A percentile compares a stretch with the other conserved stretches of the same genome.
Conservation (phyloP, 2,797 vertebrate genomes). For the Bradypodion ventrale region DNA sequence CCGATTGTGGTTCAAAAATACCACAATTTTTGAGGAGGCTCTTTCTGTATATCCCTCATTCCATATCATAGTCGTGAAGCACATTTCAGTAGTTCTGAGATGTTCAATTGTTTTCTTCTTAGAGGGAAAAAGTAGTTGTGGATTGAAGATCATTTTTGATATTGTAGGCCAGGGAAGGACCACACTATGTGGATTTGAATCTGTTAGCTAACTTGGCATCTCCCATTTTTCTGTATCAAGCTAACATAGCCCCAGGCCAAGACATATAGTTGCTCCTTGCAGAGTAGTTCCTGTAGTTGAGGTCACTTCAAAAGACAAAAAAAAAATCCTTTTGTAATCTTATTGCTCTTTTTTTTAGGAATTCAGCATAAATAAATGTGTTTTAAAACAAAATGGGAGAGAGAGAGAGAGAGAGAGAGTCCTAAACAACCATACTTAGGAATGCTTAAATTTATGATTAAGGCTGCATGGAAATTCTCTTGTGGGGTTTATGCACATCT, state of each 20-base stretch:
- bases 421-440: neutral
- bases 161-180: constrained; percentile 48
- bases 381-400: neutral
- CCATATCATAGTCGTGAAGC: neutral
- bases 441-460: constrained; percentile 24
- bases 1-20: too few relatives aligned
- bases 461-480: constrained; percentile 22
- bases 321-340: neutral
- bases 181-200: constrained; percentile 74
- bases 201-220: constrained; percentile 76
- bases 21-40: too few relatives aligned
- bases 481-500: constrained; percentile 30
- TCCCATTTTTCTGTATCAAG: constrained; percentile 60
- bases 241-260: neutral
- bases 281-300: neutral
- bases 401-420: neutral
- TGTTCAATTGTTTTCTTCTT: neutral
- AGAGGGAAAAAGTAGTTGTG: constrained; percentile 2
- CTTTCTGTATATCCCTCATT: neutral
- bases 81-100: neutral
- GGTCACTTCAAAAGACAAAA: neutral
- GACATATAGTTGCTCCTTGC: neutral
- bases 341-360: constrained; percentile 3
- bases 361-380: constrained; percentile 23
- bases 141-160: constrained; percentile 50